Percentiles rank a stretch among this genome's conserved stretches.
Conservation (phyloP, 1,140 invertebrate genomes). For the Galleria mellonella region DNA sequence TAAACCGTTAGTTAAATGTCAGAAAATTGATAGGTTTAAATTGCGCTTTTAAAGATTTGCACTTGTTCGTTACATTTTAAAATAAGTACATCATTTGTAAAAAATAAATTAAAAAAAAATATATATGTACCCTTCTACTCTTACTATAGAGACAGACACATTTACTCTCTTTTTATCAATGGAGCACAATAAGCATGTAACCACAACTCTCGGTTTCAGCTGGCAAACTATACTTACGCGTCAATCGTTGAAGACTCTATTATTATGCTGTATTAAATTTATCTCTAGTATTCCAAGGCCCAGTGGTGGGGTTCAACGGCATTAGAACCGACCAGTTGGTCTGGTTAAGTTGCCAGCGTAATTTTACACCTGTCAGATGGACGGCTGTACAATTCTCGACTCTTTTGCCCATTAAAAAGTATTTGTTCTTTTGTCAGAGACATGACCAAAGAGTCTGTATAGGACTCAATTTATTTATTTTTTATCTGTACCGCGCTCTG, state of each 20-base stretch:
- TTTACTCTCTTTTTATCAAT: no score
- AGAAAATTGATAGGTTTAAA: no score
- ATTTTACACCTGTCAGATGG: constrained; percentile 48
- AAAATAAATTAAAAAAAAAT: no score
- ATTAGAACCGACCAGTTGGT: constrained; percentile 59
- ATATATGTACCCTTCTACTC: no score
- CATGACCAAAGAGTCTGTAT: constrained; percentile 20
- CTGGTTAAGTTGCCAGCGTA: constrained; percentile 53
- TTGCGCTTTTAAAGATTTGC: no score
- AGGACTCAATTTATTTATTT: constrained; percentile 54
- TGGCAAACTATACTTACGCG: constrained; percentile 18
- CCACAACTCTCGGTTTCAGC: constrained; percentile 37
- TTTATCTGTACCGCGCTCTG: constrained; percentile 43
- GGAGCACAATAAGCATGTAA: neutral
- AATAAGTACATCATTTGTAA: no score
- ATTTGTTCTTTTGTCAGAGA: constrained; percentile 8
- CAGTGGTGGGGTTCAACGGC: constrained; percentile 66
- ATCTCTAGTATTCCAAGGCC: constrained; percentile 66
- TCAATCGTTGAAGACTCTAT: constrained; percentile 46
- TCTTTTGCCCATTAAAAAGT: constrained; percentile 28
- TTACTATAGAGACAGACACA: no score
- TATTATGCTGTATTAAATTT: constrained; percentile 65
- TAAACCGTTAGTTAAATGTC: no score
- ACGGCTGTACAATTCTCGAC: constrained; percentile 37
- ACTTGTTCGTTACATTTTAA: no score